Evolutionary conservation across 1,140 invertebrate species (phyloP).

Genomic region (Vanessa tameamea): DNA sequence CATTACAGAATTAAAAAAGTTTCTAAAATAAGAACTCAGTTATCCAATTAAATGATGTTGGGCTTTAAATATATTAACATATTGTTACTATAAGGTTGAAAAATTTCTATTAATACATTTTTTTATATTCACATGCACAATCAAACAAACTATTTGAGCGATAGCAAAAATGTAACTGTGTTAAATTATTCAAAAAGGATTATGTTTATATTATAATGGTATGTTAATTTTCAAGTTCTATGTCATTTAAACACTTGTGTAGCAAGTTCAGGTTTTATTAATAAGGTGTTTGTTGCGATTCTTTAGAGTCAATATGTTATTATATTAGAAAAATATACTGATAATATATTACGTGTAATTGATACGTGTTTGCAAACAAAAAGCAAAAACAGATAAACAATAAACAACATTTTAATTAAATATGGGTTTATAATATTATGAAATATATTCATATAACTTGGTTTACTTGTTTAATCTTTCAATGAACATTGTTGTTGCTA

Average conservation of each 20-base stretch:
- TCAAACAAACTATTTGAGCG: slow-evolving; percentile 9
- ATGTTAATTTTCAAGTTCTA: slow-evolving; percentile 76
- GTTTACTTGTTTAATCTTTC: no score
- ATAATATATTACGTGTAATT: background rate
- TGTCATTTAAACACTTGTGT: slow-evolving; percentile 57
- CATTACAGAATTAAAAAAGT: no score
- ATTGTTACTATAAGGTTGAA: background rate
- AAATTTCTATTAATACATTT: background rate
- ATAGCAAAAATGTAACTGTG: slow-evolving; percentile 43
- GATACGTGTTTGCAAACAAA: no score
- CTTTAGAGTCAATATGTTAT: background rate
- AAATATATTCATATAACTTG: no score
- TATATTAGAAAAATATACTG: background rate
- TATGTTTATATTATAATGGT: slow-evolving; percentile 61
- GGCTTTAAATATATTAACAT: no score
- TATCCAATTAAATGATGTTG: no score
- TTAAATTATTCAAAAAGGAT: slow-evolving; percentile 46
- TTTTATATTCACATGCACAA: background rate
- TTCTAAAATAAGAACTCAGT: no score
- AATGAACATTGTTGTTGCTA: no score
- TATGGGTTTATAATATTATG: no score
- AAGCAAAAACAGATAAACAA: no score
- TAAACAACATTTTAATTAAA: no score
- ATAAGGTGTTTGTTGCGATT: slow-evolving; percentile 21
- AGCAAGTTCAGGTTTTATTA: slow-evolving; percentile 48